Percentiles rank a stretch among this genome's conserved stretches.
Conservation (phyloP, 2,888 invertebrate genomes). For the Eugnorisma glareosa region DNA sequence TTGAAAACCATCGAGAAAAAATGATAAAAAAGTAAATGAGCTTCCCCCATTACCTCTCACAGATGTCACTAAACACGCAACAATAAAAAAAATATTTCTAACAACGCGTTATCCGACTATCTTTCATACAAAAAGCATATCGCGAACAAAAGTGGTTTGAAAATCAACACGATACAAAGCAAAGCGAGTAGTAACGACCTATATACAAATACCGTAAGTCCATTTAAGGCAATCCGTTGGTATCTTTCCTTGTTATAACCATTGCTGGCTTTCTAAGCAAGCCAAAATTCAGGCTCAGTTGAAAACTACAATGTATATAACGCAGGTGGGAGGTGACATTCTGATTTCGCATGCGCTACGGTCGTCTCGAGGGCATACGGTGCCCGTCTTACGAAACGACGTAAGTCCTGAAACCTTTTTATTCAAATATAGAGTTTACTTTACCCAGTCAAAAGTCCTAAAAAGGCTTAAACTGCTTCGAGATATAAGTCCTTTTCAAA, state of each 20-base stretch:
- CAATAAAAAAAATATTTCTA: conserved; percentile 69
- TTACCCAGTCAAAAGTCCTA: fast-evolving
- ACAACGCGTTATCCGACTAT: conserved; percentile 70
- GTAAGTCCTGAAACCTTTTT: conserved; percentile 39
- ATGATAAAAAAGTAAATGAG: conserved; percentile 48
- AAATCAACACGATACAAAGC: conserved; percentile 85
- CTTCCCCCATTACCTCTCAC: conserved; percentile 57
- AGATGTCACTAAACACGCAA: conserved; percentile 69
- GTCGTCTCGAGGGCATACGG: conserved; percentile 85
- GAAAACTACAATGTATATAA: conserved; percentile 73
- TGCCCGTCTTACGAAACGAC: conserved; percentile 58
- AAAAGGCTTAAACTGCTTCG: conserved; percentile 38
- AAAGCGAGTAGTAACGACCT: conserved; percentile 83
- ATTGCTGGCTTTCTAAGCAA: conserved; percentile 66
- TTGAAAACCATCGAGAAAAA: conserved; percentile 5
- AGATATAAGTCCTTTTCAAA: conserved; percentile 58
- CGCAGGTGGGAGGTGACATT: conserved; percentile 66
- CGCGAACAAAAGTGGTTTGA: conserved; percentile 85
- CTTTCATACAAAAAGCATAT: conserved; percentile 80
- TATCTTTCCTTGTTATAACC: conserved; percentile 64
- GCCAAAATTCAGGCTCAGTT: conserved; percentile 35
- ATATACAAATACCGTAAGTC: conserved; percentile 80
- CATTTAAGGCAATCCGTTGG: conserved; percentile 66
- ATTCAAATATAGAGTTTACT: conserved; percentile 49
- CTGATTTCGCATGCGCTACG: conserved; percentile 85